Base-by-base conservation (phyloP, 1,140 invertebrate genomes). In the Drosophila novamexicana region DNA sequence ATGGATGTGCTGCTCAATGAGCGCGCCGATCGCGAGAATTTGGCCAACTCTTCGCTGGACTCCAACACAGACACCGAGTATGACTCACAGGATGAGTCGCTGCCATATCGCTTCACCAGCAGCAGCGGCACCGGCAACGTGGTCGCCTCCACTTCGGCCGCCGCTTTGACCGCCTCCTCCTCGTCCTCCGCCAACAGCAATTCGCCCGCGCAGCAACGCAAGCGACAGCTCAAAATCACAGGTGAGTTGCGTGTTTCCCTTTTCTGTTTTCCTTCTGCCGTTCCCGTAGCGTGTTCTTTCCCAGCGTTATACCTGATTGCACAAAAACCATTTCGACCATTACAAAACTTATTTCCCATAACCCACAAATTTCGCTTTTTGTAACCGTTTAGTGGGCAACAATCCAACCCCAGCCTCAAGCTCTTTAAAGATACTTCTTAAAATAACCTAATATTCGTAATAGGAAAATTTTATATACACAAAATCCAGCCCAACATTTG, bases 211-310 rank as follows among this genome's bases (percentile, higher is more conserved):
- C 70, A 73, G 52, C 52, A 76, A 14, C 79, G 85, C 65, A 92
- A 92, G 62, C 76, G 91, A 50, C 91, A 92, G 65, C 90, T 81
- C 12, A 92, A 92, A 90, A 92, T 92, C 73, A 92, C 91, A 91
- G 91, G 91, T 92, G 77, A 91, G 80, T 85, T 61, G 12, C 22
- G 7, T 22, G 37, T 9, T 16, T 6, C 18, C 10, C 32, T 12
- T 40, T 10, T 37, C 39, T 4, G 8, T 6, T 8, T 29, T 8
- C 5, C 39, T 29, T 3, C 16, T 44, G 1, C 18, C 22, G 72
- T 77, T 32, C 22, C 7, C 53, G 8, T 56, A 37, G 79, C 80
- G 50, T 66, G 47, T 72, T 78, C 47, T 52, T 89, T 88, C 84
- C 80, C 84, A 89, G 56, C 50, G 84, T 81, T 70, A 62, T 50